phyloP scores from a whole-genome alignment of 2,797 vertebrate species.

The Ataeniobius toweri region DNA sequence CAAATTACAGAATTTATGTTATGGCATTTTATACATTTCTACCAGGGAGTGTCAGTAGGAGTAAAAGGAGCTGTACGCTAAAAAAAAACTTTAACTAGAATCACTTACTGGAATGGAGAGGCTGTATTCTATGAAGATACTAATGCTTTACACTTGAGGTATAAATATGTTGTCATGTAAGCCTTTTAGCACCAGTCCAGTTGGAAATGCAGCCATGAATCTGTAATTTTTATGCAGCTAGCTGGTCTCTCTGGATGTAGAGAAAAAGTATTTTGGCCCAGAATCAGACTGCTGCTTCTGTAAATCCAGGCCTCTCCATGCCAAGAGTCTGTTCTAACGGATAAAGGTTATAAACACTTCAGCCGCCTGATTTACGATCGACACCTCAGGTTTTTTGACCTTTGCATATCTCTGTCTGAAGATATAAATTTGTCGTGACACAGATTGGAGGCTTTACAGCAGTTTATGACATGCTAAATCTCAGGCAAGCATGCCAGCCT shows the following conservation, averaged over 20 bases:
- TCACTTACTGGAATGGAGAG: constrained; percentile 25
- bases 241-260: constrained; percentile 52
- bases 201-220: constrained; percentile 45
- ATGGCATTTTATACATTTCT: background rate
- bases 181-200: constrained; percentile 47
- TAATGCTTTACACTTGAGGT: constrained; percentile 46
- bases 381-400: constrained; percentile 86
- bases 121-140: constrained; percentile 42
- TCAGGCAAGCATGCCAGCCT: constrained; percentile 74
- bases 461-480: constrained; percentile 88
- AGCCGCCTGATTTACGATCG: constrained; percentile 83
- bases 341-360: constrained; percentile 87
- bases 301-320: constrained; percentile 78
- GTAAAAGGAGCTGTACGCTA: background rate
- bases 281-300: constrained; percentile 67
- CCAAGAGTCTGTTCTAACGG: constrained; percentile 83
- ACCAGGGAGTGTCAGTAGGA: background rate
- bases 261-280: constrained; percentile 58
- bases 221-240: constrained; percentile 54
- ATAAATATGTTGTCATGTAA: constrained; percentile 62
- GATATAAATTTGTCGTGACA: constrained; percentile 87
- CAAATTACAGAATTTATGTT: background rate
- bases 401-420: constrained; percentile 87
- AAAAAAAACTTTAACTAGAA: constrained; percentile 34
- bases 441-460: constrained; percentile 86